Percentiles rank a stretch among this genome's conserved stretches.
Evolutionary conservation across 2,797 vertebrate genomes (phyloP).

Genomic region (Protonibea diacanthus): DNA sequence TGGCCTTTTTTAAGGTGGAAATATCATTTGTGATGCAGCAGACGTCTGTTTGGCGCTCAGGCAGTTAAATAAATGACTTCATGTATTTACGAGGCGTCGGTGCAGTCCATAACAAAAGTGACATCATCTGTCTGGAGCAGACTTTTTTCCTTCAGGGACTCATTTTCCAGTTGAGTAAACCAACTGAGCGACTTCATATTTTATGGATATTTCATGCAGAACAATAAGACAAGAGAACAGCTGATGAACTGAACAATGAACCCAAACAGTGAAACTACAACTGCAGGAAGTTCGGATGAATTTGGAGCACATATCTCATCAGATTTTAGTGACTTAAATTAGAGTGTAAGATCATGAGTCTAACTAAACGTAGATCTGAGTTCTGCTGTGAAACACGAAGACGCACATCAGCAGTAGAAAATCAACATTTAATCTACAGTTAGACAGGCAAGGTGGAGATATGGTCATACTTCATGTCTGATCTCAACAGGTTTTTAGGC

Average conservation of each 20-base stretch:
- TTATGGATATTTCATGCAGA: no score
- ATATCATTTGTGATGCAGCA: background rate
- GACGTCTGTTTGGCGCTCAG: no score
- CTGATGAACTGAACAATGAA: background rate
- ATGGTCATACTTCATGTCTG: conserved; percentile 69
- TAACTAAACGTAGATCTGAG: no score
- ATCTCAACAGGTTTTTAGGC: conserved; percentile 73
- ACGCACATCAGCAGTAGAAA: conserved; percentile 69
- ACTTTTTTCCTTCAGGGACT: no score
- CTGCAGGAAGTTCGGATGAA: no score
- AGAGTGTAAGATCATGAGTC: background rate
- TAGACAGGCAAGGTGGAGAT: conserved; percentile 76
- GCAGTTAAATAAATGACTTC: background rate
- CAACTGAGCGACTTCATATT: no score
- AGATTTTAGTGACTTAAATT: background rate
- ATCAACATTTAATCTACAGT: conserved; percentile 81
- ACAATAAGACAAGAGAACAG: background rate
- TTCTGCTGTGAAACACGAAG: background rate
- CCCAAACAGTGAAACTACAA: no score
- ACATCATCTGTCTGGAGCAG: background rate
- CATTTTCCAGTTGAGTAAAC: no score
- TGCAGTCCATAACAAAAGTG: background rate
- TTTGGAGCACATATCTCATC: no score
- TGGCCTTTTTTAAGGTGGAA: background rate
- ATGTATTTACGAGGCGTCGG: background rate